Evolutionary conservation across 2,113 vertebrate genomes (phyloP).

Genomic region (Pterocles gutturalis): DNA sequence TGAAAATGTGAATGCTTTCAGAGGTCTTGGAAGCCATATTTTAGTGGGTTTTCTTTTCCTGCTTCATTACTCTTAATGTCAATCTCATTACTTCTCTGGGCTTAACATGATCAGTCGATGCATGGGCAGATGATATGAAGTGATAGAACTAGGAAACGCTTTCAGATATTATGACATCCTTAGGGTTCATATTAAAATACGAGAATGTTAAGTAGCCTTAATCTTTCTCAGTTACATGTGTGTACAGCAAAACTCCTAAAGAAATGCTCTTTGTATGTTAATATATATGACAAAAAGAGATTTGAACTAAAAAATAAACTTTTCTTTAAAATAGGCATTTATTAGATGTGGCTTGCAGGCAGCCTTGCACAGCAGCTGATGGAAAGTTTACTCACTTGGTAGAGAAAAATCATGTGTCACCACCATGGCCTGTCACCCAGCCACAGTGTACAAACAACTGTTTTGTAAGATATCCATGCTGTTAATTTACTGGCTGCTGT

Average conservation of each 20-base stretch:
- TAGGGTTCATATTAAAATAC: background rate
- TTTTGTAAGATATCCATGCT: background rate
- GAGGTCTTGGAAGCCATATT: background rate
- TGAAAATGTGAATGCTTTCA: background rate
- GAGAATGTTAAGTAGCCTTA: background rate
- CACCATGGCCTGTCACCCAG: rapidly evolving
- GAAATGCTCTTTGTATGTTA: background rate
- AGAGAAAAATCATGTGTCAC: background rate
- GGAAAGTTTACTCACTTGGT: rapidly evolving
- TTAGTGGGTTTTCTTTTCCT: background rate
- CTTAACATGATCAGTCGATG: rapidly evolving
- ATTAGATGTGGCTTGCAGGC: background rate
- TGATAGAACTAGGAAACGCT: background rate
- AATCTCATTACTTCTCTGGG: background rate
- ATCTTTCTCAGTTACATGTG: background rate
- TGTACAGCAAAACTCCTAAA: background rate
- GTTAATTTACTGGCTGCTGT: background rate
- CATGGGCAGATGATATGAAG: rapidly evolving
- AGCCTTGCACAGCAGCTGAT: background rate
- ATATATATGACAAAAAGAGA: background rate
- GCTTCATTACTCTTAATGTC: rapidly evolving
- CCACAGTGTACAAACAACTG: background rate
- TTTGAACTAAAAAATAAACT: background rate
- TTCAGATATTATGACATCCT: background rate
- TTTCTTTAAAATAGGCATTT: background rate